Conservation (phyloP, 2,888 invertebrate species). For the Apodemia duryi region DNA sequence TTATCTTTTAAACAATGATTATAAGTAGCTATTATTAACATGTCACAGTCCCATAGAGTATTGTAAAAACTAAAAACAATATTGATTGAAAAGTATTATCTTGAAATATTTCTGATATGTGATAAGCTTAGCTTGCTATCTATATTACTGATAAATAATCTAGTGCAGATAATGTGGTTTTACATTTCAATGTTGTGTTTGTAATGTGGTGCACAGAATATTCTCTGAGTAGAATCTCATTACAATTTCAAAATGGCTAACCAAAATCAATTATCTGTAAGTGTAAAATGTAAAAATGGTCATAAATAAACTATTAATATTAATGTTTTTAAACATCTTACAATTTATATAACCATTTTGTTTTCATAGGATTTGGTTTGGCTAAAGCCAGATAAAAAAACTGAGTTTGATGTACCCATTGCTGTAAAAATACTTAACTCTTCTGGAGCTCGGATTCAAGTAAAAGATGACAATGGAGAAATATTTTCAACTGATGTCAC, state of each 20-base stretch:
- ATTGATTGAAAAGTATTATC: conserved; percentile 40
- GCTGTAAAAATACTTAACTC: conserved; percentile 90
- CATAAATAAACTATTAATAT: neutral
- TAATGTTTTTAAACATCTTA: neutral
- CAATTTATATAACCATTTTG: neutral
- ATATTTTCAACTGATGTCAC: conserved; percentile 80
- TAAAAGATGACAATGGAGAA: conserved; percentile 91
- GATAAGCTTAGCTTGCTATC: conserved; percentile 40
- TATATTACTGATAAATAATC: conserved; percentile 54
- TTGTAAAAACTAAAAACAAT: conserved; percentile 15
- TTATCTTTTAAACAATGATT: conserved; percentile 6
- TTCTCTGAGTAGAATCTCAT: conserved; percentile 54
- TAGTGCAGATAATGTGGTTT: conserved; percentile 56
- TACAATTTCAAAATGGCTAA: conserved; percentile 53
- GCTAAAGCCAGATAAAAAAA: conserved; percentile 85
- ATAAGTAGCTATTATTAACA: conserved; percentile 3
- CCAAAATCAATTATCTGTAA: conserved; percentile 58
- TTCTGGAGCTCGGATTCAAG: conserved; percentile 86
- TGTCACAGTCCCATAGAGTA: neutral
- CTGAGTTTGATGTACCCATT: conserved; percentile 91
- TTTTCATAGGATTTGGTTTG: conserved; percentile 87
- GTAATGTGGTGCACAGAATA: conserved; percentile 39
- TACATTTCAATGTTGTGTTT: conserved; percentile 39
- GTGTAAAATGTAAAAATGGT: conserved; percentile 32
- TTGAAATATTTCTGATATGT: conserved; percentile 39